Percentiles rank a stretch among this genome's conserved stretches.
phyloP scores from a whole-genome alignment of 2,888 invertebrate species.

The Blastobasis lacticolella region DNA sequence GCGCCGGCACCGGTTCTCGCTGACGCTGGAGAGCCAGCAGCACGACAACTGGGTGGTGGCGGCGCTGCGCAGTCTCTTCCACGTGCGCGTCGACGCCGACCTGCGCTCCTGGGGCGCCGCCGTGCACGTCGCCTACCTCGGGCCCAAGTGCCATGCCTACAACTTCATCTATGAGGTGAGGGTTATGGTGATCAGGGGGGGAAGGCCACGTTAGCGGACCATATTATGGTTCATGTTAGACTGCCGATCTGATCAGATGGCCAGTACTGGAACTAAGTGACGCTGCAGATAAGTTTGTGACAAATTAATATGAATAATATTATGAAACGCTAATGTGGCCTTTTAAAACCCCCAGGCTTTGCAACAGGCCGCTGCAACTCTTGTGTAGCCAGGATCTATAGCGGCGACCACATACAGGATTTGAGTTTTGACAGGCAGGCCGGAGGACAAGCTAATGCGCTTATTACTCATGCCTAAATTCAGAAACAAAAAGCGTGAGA shows the following conservation, averaged over 20 bases:
- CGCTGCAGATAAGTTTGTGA: not conserved
- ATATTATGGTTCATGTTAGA: not conserved
- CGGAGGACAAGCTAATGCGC: too few species aligned
- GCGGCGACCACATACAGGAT: too few species aligned
- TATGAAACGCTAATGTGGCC: too few species aligned
- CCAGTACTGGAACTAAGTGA: not conserved
- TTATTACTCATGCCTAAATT: too few species aligned
- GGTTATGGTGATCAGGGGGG: not conserved
- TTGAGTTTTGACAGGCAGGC: too few species aligned
- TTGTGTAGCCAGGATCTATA: too few species aligned
- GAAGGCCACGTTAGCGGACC: not conserved
- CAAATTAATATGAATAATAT: not conserved
- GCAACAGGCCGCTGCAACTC: not conserved
- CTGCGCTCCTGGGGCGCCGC: constrained; percentile 47
- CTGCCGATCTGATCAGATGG: not conserved
- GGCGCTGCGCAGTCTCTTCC: constrained; percentile 49
- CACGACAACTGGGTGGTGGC: constrained; percentile 52
- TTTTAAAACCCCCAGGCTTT: not conserved
- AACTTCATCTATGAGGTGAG: constrained; percentile 49
- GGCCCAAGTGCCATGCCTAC: constrained; percentile 50
- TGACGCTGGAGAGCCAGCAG: constrained; percentile 47
- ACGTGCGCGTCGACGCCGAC: constrained; percentile 49
- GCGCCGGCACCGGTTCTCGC: constrained; percentile 38
- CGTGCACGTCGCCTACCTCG: constrained; percentile 56
- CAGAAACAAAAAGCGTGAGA: too few species aligned